phyloP scores from a whole-genome alignment of 2,797 vertebrate species.

The Ataeniobius toweri region DNA sequence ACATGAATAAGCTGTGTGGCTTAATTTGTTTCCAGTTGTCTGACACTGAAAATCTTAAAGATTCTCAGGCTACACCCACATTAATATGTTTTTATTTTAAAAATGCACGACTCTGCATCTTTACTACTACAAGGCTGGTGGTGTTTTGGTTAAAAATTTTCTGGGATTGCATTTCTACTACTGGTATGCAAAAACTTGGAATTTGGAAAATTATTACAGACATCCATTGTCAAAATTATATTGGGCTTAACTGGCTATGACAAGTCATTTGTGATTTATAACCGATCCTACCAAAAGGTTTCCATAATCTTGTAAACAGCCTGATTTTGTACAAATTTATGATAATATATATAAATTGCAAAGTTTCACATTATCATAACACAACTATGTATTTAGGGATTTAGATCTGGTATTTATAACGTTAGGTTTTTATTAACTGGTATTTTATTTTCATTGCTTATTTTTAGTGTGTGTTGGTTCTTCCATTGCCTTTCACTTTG shows the following conservation, averaged over 20 bases:
- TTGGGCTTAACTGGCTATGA: not conserved
- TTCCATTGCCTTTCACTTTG: too few species aligned
- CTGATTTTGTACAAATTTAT: too few species aligned
- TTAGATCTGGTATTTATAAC: too few species aligned
- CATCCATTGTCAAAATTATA: too few species aligned
- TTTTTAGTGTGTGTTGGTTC: too few species aligned
- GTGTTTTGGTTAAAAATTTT: not conserved
- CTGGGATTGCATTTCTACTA: not conserved
- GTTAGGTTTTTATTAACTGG: too few species aligned
- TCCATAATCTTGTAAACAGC: too few species aligned
- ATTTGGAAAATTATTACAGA: not conserved
- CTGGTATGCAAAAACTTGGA: not conserved
- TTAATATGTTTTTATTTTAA: slow-evolving; percentile 13
- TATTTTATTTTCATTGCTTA: too few species aligned
- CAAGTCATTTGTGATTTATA: not conserved
- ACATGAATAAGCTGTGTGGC: slow-evolving; percentile 42
- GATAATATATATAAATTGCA: too few species aligned
- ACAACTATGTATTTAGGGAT: too few species aligned
- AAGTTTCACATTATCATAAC: too few species aligned
- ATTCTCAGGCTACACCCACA: not conserved
- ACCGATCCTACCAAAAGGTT: too few species aligned
- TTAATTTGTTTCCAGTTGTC: slow-evolving; percentile 37
- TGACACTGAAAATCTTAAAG: slow-evolving; percentile 11
- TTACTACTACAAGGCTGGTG: not conserved
- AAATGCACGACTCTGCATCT: not conserved